Evolutionary conservation across 2,888 invertebrate species (phyloP), one percentile per base, ranked within the genome.

Genomic region (Gasteruption jaculator): DNA sequence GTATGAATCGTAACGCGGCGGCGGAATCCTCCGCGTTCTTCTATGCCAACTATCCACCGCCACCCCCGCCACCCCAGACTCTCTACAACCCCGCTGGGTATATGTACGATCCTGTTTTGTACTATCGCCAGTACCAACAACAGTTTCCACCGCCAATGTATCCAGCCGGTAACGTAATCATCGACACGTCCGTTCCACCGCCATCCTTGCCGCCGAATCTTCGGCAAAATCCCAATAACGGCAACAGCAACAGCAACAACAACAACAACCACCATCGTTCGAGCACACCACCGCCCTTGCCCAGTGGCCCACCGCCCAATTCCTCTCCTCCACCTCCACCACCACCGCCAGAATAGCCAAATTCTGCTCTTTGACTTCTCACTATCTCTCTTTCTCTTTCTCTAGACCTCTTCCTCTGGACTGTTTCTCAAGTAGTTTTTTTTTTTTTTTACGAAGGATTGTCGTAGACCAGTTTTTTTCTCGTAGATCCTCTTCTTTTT

Each of bases 311-410:
- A 7, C 81, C 81, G 21, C 82, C 82, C 1, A 74, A 75, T 29
- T 73, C 74, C 37, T 80, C 81, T 5, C 82, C 82, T 15, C 81
- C 81, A 10, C 83, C 82, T 26, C 80, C 79, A 25, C 72, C 75
- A n/a, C 66, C 66, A n/a, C 65, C 65, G 2, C 65, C 66, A 10
- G 62, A 63, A 43, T 63, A 58, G 48, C 45, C n/a, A n/a, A n/a
- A n/a, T n/a, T n/a, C n/a, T n/a, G n/a, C n/a, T n/a, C n/a, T n/a
- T n/a, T n/a, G n/a, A n/a, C n/a, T n/a, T n/a, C n/a, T n/a, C n/a
- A n/a, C n/a, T n/a, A n/a, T n/a, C n/a, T n/a, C n/a, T n/a, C n/a
- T n/a, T n/a, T n/a, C n/a, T n/a, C n/a, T n/a, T n/a, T n/a, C n/a
- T n/a, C n/a, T n/a, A n/a, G n/a, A n/a, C n/a, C n/a, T n/a, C n/a